A percentile compares a stretch with the other conserved stretches of the same genome.
Evolutionary conservation across 1,140 invertebrate genomes (phyloP).

Genomic region (Rhopalosiphum padi): DNA sequence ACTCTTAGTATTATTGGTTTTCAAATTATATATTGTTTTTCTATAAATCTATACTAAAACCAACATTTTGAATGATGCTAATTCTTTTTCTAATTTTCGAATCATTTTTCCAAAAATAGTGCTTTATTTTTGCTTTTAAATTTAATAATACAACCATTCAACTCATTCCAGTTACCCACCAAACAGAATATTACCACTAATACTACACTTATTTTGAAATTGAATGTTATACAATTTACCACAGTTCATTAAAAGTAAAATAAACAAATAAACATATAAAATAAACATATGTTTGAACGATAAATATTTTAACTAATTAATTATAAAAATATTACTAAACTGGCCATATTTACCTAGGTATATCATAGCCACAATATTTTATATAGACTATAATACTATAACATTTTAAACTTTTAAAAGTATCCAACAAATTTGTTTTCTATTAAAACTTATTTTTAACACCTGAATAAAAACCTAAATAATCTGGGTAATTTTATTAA

Average conservation of each 20-base stretch:
- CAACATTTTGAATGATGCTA: not conserved
- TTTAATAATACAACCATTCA: too few species aligned
- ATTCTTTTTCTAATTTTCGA: not conserved
- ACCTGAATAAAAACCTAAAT: not conserved
- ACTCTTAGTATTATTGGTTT: not conserved
- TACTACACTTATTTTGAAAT: not conserved
- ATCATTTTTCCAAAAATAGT: not conserved
- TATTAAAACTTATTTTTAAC: not conserved
- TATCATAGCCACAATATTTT: not conserved
- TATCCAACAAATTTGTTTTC: not conserved
- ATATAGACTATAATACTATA: not conserved
- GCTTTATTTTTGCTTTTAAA: not conserved
- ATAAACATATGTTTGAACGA: too few species aligned
- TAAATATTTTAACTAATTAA: not conserved
- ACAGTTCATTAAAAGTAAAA: not conserved
- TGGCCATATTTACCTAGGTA: not conserved
- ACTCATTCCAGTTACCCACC: not conserved
- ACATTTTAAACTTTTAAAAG: not conserved
- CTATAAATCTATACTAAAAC: not conserved
- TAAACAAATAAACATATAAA: too few species aligned
- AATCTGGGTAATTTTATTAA: conserved; percentile 47
- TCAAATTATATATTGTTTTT: not conserved
- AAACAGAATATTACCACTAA: not conserved
- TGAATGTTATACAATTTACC: not conserved
- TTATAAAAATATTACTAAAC: not conserved